phyloP scores from a whole-genome alignment of 2,113 vertebrate genomes.

The Baryphthengus martii region DNA sequence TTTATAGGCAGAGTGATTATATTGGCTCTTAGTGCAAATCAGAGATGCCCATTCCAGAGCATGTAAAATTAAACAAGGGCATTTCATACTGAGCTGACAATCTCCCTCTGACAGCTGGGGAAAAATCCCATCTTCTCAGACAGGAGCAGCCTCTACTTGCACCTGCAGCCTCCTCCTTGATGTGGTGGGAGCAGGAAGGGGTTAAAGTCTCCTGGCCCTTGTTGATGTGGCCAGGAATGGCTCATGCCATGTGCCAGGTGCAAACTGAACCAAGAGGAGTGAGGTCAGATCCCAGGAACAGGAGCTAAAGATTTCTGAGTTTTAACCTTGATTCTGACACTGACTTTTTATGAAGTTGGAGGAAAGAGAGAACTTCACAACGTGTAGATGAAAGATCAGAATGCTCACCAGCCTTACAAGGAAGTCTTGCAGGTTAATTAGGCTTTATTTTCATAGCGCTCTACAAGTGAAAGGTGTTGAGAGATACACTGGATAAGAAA shows the following conservation, averaged over 20 bases:
- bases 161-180: not conserved
- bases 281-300: not conserved
- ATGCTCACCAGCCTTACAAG: not conserved
- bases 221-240: not conserved
- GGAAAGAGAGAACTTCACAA: not conserved
- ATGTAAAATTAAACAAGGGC: not conserved
- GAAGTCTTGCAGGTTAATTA: not conserved
- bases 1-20: slow-evolving; percentile 29
- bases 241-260: not conserved
- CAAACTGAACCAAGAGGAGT: not conserved
- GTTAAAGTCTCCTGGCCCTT: not conserved
- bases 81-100: not conserved
- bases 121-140: not conserved
- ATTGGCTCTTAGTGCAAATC: not conserved
- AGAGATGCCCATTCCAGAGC: not conserved
- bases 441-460: not conserved
- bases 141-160: not conserved
- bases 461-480: not conserved
- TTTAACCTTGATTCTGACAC: not conserved
- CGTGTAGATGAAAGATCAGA: not conserved
- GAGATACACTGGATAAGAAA: not conserved
- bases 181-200: not conserved
- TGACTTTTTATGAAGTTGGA: not conserved
- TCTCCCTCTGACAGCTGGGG: not conserved
- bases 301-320: not conserved